A percentile compares a stretch with the other conserved stretches of the same genome.
Evolutionary conservation across 2,113 vertebrate species (phyloP).

Genomic region (Petromus typicus): DNA sequence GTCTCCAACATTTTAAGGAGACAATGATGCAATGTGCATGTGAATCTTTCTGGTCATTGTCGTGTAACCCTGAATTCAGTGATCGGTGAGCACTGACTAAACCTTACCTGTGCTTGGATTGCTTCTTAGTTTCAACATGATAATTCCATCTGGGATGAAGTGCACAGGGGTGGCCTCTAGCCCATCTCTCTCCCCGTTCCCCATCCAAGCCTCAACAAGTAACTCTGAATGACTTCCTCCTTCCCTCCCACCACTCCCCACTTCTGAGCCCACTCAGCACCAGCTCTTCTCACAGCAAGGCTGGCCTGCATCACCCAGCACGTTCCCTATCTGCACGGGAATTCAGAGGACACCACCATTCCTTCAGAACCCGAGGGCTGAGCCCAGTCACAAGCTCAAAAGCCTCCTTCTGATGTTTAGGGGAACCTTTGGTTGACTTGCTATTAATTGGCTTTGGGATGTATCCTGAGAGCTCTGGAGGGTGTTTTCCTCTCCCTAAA

Average conservation of each 20-base stretch:
- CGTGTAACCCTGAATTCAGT: neutral
- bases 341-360: neutral
- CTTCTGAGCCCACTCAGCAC: neutral
- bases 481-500: neutral
- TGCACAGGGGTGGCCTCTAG: no score
- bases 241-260: neutral
- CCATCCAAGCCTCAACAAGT: neutral
- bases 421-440: neutral
- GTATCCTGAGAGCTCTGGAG: neutral
- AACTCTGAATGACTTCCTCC: neutral
- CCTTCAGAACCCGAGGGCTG: neutral
- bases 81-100: neutral
- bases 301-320: neutral
- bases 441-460: neutral
- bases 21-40: fast-evolving
- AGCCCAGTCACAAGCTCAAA: neutral
- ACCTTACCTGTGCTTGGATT: neutral
- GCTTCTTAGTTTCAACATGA: neutral
- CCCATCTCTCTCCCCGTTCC: no score
- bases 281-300: neutral
- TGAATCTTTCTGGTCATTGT: neutral
- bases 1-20: neutral
- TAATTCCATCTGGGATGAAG: neutral
- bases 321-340: neutral
- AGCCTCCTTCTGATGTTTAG: neutral